Conservation (phyloP, 2,797 vertebrate genomes). For the Gymnothorax javanicus region DNA sequence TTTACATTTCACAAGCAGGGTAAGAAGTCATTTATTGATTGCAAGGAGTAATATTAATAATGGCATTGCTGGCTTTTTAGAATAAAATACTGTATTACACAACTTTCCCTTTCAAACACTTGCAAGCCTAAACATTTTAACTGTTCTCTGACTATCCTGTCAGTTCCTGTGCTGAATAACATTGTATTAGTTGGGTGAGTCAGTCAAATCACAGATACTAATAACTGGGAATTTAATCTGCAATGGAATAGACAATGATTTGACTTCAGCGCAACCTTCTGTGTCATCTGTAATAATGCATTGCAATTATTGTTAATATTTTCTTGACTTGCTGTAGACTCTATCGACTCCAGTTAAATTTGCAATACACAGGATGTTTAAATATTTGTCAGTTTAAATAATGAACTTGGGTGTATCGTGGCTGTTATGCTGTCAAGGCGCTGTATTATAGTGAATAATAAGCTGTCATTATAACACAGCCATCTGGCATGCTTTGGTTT, state of each 20-base stretch:
- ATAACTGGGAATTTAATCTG: not conserved
- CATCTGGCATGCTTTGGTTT: constrained; percentile 45
- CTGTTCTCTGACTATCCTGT: not conserved
- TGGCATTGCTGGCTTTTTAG: not conserved
- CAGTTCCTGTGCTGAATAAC: not conserved
- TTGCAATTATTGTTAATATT: constrained; percentile 2
- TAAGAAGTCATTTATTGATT: not conserved
- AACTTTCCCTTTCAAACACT: not conserved
- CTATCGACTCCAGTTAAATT: constrained; percentile 1
- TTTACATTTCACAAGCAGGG: not conserved
- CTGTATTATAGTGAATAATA: not conserved
- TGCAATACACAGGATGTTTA: not conserved
- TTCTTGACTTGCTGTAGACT: not conserved
- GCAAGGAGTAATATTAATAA: not conserved
- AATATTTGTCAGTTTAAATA: constrained; percentile 11
- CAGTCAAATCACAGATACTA: not conserved
- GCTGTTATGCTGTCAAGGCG: constrained; percentile 7
- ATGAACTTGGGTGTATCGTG: not conserved
- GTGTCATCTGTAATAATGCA: not conserved
- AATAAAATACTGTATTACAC: not conserved
- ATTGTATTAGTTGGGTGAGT: not conserved
- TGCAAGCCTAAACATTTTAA: not conserved
- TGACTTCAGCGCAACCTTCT: constrained; percentile 3
- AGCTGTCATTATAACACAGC: constrained; percentile 49
- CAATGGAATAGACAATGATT: not conserved